Conservation (phyloP, 2,113 vertebrate species). For the Hypocryptadius cinnamomeus region DNA sequence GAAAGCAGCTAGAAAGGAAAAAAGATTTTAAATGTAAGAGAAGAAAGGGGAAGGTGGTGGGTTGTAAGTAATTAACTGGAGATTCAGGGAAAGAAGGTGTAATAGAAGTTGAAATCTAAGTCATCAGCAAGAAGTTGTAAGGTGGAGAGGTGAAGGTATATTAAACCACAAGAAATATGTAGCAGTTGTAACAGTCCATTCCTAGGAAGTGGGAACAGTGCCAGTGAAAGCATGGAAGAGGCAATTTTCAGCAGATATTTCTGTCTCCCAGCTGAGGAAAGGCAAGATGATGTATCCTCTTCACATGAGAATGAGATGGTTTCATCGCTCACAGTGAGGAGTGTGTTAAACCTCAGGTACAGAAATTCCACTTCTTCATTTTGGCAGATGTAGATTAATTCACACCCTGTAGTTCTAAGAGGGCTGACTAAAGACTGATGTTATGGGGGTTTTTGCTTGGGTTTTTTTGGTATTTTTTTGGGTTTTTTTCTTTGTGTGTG, state of each 20-base stretch:
- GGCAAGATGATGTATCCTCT: not conserved
- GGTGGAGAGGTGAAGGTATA: not conserved
- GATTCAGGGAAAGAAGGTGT: not conserved
- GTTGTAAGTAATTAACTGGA: not conserved
- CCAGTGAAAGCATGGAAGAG: not conserved
- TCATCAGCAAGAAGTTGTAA: not conserved
- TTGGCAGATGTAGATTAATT: not conserved
- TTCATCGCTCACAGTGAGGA: not conserved
- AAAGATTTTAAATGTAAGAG: not conserved
- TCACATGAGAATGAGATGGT: accelerated
- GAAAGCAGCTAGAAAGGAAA: not conserved
- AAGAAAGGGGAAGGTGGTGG: not conserved
- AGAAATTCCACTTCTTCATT: not conserved
- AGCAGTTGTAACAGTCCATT: not conserved
- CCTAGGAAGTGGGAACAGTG: not conserved
- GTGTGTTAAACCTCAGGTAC: not conserved
- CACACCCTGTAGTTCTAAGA: not conserved
- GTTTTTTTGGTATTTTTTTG: no score
- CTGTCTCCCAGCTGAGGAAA: not conserved
- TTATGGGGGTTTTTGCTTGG: not conserved
- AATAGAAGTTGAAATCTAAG: not conserved
- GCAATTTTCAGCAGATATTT: not conserved
- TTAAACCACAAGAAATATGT: not conserved
- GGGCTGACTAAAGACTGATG: not conserved
- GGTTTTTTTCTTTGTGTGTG: no score